Evolutionary conservation across 2,797 vertebrate species (phyloP).

Genomic region (Melanotaenia boesemani): DNA sequence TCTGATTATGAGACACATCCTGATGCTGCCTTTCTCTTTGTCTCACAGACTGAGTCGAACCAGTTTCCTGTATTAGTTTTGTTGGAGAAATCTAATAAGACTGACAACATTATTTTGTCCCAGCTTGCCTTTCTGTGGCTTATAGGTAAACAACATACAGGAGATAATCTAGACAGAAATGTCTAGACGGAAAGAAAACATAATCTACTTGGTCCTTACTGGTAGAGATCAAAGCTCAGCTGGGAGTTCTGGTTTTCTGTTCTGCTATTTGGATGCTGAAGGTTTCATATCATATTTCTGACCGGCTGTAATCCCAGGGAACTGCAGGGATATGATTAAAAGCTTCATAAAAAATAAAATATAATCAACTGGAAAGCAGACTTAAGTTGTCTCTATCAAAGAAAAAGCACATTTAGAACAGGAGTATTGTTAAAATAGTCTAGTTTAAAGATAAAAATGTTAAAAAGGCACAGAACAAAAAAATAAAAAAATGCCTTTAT

Average conservation of each 20-base stretch:
- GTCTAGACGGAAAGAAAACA: slow-evolving; percentile 58
- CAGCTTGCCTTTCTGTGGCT: slow-evolving; percentile 28
- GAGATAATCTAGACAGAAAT: slow-evolving; percentile 14
- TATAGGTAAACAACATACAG: slow-evolving; percentile 21
- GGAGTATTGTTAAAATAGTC: not conserved
- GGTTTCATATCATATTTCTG: slow-evolving; percentile 46
- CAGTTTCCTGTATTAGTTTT: slow-evolving; percentile 51
- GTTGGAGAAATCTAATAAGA: slow-evolving; percentile 50
- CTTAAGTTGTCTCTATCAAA: not conserved
- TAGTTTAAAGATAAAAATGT: not conserved
- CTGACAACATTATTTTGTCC: slow-evolving; percentile 48
- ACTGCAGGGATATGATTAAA: slow-evolving; percentile 43
- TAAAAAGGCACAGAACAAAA: not conserved
- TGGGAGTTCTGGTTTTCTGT: slow-evolving; percentile 28
- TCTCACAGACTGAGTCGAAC: slow-evolving; percentile 29
- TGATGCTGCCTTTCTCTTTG: slow-evolving; percentile 29
- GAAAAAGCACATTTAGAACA: not conserved
- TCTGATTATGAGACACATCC: slow-evolving; percentile 47
- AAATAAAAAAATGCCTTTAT: not conserved
- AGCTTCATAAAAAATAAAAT: slow-evolving; percentile 37
- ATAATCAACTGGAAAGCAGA: slow-evolving; percentile 9
- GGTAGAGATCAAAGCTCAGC: slow-evolving; percentile 38
- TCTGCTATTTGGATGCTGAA: slow-evolving; percentile 42
- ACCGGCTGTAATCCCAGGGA: slow-evolving; percentile 28
- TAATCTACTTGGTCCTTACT: slow-evolving; percentile 46